phyloP scores from a whole-genome alignment of 2,797 vertebrate genomes.

The Amblyraja radiata region DNA sequence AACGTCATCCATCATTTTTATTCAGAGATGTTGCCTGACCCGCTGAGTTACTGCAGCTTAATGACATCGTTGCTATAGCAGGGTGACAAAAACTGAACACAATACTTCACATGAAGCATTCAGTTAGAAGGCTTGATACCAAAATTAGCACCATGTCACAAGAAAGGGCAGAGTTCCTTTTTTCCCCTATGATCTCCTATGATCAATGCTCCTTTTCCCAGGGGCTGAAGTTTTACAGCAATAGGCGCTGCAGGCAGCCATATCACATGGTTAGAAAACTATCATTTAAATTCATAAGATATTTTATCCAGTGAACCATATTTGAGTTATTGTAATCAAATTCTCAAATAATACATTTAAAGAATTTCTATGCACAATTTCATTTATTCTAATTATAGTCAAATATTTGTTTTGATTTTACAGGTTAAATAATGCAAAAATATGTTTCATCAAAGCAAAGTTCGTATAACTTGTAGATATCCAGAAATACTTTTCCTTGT shows the following conservation, averaged over 20 bases:
- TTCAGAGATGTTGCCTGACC: no score
- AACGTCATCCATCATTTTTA: no score
- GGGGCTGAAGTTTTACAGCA: not conserved
- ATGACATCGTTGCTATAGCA: no score
- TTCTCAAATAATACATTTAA: constrained; percentile 1
- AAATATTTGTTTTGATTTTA: not conserved
- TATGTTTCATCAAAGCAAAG: not conserved
- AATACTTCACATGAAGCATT: no score
- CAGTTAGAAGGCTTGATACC: not conserved
- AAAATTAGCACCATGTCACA: not conserved
- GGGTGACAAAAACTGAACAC: no score
- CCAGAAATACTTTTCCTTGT: not conserved
- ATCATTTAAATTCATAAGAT: not conserved
- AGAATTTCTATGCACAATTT: not conserved
- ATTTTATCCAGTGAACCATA: not conserved
- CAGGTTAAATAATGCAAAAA: not conserved
- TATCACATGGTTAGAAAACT: not conserved
- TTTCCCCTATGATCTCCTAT: not conserved
- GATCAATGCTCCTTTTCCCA: not conserved
- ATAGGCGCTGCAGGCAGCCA: not conserved
- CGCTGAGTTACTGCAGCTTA: no score
- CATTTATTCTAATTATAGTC: not conserved
- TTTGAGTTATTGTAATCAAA: not conserved
- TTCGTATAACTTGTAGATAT: not conserved
- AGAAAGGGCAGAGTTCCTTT: not conserved